Base-by-base conservation (phyloP, 2,888 invertebrate genomes). In the Clanis bilineata region DNA sequence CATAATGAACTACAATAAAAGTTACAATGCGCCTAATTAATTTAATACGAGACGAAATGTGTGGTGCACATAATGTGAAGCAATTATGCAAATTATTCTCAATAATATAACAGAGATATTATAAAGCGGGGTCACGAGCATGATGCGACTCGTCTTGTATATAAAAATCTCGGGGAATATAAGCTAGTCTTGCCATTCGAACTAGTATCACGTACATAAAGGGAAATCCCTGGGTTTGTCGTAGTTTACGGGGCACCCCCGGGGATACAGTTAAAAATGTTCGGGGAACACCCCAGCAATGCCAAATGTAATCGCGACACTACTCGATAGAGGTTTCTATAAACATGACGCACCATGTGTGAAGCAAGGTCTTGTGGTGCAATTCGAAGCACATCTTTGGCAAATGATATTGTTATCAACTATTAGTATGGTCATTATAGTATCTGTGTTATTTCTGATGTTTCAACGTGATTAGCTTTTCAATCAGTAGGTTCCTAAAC, bases 1-100 rank as follows among this genome's bases (percentile, higher is more conserved):
- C 51, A 51, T 32, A 51, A 51, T 51, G 51, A 51, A 51, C 15
- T 32, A 51, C 51, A 51, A 18, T 57, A 36, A 45, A 58, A 28
- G 15, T 56, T 39, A 15, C 41, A 41, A 18, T 18, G 41, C 18
- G 41, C 18, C 18, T 41, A 41, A 41, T 1, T 41, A 41, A 41
- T 9, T 7, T 6, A 0, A 12, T 12, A 36, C 36, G 36, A 36
- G 1, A 41, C 41, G 18, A 6, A 36, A 6, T 4, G 9, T 41
- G 41, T 18, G 18, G 18, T 41, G 18, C 41, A 41, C 39, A 1
- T 32, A 32, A 10, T 32, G 32, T 18, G 9, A 15, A 32, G 18
- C 28, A 7, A 18, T 51, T 10, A 47, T 9, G 28, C 9, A 51
- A 4, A 51, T 28, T 51, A 9, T n/a, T 23, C 22, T 6, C 23